Percentiles rank a stretch among this genome's conserved stretches.
phyloP scores from a whole-genome alignment of 2,113 vertebrate species.

The Grammomys dolichurus region DNA sequence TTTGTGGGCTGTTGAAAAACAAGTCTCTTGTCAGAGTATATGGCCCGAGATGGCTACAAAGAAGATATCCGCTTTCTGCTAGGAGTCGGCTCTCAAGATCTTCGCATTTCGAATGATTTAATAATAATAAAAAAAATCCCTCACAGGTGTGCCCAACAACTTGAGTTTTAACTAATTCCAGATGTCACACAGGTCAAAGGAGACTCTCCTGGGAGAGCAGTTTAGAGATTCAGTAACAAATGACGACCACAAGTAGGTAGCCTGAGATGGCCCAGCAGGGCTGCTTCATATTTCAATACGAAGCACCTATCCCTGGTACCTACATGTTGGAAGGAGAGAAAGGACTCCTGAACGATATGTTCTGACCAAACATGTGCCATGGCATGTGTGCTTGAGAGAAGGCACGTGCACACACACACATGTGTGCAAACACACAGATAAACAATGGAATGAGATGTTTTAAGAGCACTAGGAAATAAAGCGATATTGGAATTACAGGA shows the following conservation, averaged over 20 bases:
- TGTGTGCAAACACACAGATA: not conserved
- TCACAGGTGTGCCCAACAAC: not conserved
- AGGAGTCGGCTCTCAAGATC: no score
- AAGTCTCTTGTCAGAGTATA: no score
- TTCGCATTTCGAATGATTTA: not conserved
- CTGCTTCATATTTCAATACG: not conserved
- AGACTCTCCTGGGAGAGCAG: not conserved
- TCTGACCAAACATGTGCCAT: not conserved
- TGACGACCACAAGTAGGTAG: not conserved
- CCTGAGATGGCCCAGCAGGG: not conserved
- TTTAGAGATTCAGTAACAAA: constrained; percentile 28
- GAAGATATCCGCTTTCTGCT: no score
- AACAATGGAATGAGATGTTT: not conserved
- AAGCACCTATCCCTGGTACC: not conserved
- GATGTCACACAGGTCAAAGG: not conserved
- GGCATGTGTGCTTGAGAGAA: not conserved
- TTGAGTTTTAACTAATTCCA: not conserved
- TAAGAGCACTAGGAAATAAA: not conserved
- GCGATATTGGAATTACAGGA: not conserved
- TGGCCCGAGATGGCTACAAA: no score
- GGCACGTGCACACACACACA: not conserved
- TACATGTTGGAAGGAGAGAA: not conserved
- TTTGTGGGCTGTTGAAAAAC: no score
- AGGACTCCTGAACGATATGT: not conserved
- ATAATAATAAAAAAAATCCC: not conserved